Evolutionary conservation across 2,888 invertebrate genomes (phyloP).

Genomic region (Epinotia demarniana): DNA sequence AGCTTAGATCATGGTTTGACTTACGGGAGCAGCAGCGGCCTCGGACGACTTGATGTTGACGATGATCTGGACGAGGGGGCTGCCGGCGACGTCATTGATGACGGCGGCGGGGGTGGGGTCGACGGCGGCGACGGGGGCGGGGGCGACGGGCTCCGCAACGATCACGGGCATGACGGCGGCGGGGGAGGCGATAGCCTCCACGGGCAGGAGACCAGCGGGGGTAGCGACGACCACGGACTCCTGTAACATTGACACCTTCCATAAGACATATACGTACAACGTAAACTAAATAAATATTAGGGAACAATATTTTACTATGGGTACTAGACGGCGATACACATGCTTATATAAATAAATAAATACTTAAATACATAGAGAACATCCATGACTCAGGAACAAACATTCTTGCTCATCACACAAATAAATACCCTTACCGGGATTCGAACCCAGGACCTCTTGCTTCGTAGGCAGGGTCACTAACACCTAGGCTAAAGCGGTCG

Average conservation of each 20-base stretch:
- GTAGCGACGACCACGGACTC: slow-evolving; percentile 32
- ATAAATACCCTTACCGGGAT: no score
- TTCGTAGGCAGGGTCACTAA: no score
- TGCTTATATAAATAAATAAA: no score
- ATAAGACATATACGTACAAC: not conserved
- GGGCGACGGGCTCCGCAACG: slow-evolving; percentile 18
- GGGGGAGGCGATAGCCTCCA: slow-evolving; percentile 33
- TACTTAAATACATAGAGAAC: no score
- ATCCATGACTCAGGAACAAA: no score
- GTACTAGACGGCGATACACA: not conserved
- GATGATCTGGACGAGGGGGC: slow-evolving; percentile 54
- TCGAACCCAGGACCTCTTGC: no score
- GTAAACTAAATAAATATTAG: no score
- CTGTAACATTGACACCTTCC: slow-evolving; percentile 23
- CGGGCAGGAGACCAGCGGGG: slow-evolving; percentile 42
- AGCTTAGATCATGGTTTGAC: not conserved
- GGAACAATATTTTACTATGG: no score
- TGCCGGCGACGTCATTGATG: slow-evolving; percentile 47
- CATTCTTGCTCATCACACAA: no score
- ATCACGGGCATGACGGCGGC: slow-evolving; percentile 31
- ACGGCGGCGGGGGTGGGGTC: slow-evolving; percentile 47
- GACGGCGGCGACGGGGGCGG: slow-evolving; percentile 32
- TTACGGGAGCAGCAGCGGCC: slow-evolving; percentile 18
- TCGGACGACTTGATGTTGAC: slow-evolving; percentile 49
- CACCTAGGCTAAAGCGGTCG: no score